Conservation (phyloP, 1,140 invertebrate species). For the Hypsibius dujardini region DNA sequence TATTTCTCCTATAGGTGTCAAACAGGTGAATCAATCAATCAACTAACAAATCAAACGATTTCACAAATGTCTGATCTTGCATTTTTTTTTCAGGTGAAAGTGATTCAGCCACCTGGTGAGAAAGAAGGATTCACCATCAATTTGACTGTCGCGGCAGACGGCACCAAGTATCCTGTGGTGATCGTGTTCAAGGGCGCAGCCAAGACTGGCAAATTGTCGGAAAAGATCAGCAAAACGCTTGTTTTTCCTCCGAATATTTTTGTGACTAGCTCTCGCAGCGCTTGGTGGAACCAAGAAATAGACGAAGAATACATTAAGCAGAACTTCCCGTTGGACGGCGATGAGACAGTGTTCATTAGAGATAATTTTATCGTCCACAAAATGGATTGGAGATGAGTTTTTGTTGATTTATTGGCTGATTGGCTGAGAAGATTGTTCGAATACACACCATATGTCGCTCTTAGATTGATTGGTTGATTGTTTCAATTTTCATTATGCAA, state of each 20-base stretch:
- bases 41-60: too few species aligned
- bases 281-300: not conserved
- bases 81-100: not conserved
- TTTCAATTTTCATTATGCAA: too few species aligned
- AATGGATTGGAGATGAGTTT: not conserved
- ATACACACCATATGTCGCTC: too few species aligned
- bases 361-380: not conserved
- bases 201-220: not conserved
- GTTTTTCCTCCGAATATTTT: not conserved
- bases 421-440: too few species aligned
- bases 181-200: not conserved
- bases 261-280: not conserved
- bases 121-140: conserved; percentile 1
- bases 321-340: not conserved
- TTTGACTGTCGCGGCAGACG: not conserved
- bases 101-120: not conserved
- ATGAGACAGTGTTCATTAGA: not conserved
- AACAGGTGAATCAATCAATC: not conserved
- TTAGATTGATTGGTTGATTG: too few species aligned
- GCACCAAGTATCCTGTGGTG: not conserved
- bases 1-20: not conserved
- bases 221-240: not conserved
- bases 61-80: too few species aligned
- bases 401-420: too few species aligned
- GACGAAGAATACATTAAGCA: not conserved